A percentile compares a stretch with the other conserved stretches of the same genome.
These are phyloP conservation scores for Archips xylosteana DNA, from an alignment of 2,888 invertebrate genomes.

Conservation along the genomic window DNA sequence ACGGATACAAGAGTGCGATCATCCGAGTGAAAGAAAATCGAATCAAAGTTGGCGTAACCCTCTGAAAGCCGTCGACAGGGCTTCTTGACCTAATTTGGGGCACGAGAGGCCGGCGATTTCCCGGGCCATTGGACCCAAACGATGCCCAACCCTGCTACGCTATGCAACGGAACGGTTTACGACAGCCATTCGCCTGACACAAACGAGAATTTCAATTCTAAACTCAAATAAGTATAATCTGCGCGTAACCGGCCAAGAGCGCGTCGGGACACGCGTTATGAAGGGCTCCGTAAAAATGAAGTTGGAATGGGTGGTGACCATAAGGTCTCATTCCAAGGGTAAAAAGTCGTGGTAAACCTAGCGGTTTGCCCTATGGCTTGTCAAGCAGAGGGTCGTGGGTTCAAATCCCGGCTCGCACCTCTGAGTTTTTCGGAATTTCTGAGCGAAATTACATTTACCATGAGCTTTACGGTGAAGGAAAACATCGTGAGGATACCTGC, in stretches of 20 bases:
- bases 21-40: conserved; percentile 51
- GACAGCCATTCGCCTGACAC: conserved; percentile 65
- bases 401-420: no score
- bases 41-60: conserved; percentile 60
- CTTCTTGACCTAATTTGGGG: conserved; percentile 72
- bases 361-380: no score
- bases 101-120: conserved; percentile 60
- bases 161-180: conserved; percentile 59
- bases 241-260: background rate
- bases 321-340: no score
- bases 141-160: conserved; percentile 50
- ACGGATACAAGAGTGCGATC: background rate
- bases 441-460: no score
- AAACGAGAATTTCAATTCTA: conserved; percentile 60
- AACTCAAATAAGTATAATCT: conserved; percentile 43
- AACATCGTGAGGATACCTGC: no score
- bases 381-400: no score
- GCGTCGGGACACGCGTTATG: no score
- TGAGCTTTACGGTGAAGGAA: no score
- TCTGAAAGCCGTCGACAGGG: conserved; percentile 59
- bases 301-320: no score
- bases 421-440: no score
- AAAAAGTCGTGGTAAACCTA: no score
- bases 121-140: conserved; percentile 70
- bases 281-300: no score